Base-by-base conservation (phyloP, 2,113 vertebrate species). In the Otolemur garnettii region DNA sequence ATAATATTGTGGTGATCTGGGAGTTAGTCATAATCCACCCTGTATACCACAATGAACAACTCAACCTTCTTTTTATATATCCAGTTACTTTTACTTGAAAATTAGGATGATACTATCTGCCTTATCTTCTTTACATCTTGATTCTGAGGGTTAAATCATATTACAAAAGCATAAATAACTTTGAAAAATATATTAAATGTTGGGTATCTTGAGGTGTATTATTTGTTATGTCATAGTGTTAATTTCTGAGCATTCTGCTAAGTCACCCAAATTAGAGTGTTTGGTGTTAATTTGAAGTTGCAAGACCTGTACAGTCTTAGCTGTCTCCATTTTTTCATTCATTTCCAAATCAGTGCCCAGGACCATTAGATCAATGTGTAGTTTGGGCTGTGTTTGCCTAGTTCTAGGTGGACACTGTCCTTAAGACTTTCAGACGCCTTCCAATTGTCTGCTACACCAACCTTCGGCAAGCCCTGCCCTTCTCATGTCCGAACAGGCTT, bases 1-100 rank as follows among this genome's bases (percentile, higher is more conserved):
- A 62, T 38, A 38, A 38, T 38, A 38, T 5, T 62, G 33, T 84
- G 50, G 33, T 69, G 71, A 79, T 6, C 64, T 96, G 26, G 21
- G 81, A 83, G 19, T 87, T 87, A 90, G 75, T 94, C 71, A 93
- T 62, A 59, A 0, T 83, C 95, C 24, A 77, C 35, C 69, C 24
- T 62, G 38, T 74, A 80, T 82, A 79, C 69, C 42, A 69, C 53
- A 91, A 57, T 85, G 68, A 96, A 94, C 64, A 72, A 77, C 59
- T 53, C 90, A 90, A 28, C 18, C 38, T 77, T 60, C 60, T 33
- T 90, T 90, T 87, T 59, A 74, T 55, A 7, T 1, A 45, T 55
- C 59, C 24, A 89, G 19, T 68, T 96, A 59, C 53, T 71, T 64
- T 89, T 53, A 86, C 35, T 89, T 66, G 45, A 91, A 89, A 82